Evolutionary conservation across 2,888 invertebrate species (phyloP), one percentile per base, ranked within the genome.

Genomic region (Acleris sparsana): DNA sequence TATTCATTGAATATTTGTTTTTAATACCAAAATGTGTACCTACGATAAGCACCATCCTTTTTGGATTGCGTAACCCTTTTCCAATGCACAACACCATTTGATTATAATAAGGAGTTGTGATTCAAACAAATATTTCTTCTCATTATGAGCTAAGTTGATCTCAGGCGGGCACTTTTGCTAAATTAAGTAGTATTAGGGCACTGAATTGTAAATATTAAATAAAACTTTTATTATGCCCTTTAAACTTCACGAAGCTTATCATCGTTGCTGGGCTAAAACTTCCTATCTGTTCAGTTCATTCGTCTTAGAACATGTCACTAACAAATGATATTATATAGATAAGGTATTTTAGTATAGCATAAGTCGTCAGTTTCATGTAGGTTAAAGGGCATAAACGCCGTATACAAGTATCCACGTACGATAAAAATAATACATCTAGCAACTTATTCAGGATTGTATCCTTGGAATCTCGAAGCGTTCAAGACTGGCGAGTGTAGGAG

Each of bases 81-180:
- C 11, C 33, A 13, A 13, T 39, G 39, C 39, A 39, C 39, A 39
- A 13, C 39, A 13, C 4, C 39, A 39, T 13, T 33, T 33, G 9
- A 33, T 33, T 39, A 39, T 13, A 3, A 39, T 13, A 39, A 39
- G 39, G 39, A 39, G 39, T 4, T 39, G 62, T 64, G 60, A 29
- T 18, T 62, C 11, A 55, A 61, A 68, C 51, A 25, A 69, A 62
- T 61, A 53, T 58, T 63, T 39, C 9, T 51, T 55, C n/a, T 76
- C 75, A 72, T 73, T 80, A 78, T 80, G 76, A 82, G 78, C 79
- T 77, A 82, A 80, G 78, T 82, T 89, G 90, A 90, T 90, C 90
- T 90, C 90, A 89, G 75, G 75, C 73, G 73, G 55, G 68, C 63
- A 68, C 67, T 71, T 62, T 61, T 60, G 70, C 68, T 67, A 46